Evolutionary conservation across 2,113 vertebrate genomes (phyloP).

Genomic region (Chaetodon trifascialis): DNA sequence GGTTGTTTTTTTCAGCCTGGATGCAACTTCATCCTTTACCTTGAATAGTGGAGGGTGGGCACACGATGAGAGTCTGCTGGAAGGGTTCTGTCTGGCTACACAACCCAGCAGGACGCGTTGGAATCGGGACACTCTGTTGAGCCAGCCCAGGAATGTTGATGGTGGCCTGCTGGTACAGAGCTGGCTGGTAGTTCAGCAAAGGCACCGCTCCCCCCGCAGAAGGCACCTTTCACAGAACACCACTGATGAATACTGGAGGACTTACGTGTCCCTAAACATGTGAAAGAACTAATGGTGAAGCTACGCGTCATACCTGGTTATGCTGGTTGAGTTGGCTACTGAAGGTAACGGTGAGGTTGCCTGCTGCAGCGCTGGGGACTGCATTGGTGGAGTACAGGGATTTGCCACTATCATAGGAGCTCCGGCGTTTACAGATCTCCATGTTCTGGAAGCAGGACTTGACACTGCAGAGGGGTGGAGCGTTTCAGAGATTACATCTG

Average conservation of each 20-base stretch:
- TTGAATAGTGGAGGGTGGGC: slow-evolving; percentile 96
- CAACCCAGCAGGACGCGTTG: slow-evolving; percentile 91
- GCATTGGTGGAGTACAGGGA: slow-evolving; percentile 94
- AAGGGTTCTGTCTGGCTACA: slow-evolving; percentile 96
- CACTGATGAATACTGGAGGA: background rate
- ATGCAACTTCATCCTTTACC: slow-evolving; percentile 80
- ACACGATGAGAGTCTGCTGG: slow-evolving; percentile 99
- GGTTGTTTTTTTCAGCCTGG: background rate
- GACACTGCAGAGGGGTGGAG: slow-evolving; percentile 84
- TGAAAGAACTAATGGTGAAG: background rate
- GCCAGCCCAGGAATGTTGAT: slow-evolving; percentile 97
- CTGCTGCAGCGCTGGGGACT: slow-evolving; percentile 94
- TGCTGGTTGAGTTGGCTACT: slow-evolving; percentile 86
- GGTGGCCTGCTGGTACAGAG: slow-evolving; percentile 97
- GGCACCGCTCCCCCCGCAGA: slow-evolving; percentile 94
- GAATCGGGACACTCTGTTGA: slow-evolving; percentile 94
- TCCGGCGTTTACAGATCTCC: slow-evolving; percentile 97
- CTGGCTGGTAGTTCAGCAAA: slow-evolving; percentile 96
- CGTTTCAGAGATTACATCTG: background rate
- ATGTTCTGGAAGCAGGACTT: slow-evolving; percentile 99
- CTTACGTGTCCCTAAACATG: background rate
- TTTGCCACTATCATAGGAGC: slow-evolving; percentile 94
- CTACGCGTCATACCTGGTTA: slow-evolving; percentile 77
- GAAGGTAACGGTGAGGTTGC: slow-evolving; percentile 92
- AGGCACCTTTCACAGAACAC: slow-evolving; percentile 77